Conservation (phyloP, 1,140 invertebrate genomes). For the Hycleus cichorii region DNA sequence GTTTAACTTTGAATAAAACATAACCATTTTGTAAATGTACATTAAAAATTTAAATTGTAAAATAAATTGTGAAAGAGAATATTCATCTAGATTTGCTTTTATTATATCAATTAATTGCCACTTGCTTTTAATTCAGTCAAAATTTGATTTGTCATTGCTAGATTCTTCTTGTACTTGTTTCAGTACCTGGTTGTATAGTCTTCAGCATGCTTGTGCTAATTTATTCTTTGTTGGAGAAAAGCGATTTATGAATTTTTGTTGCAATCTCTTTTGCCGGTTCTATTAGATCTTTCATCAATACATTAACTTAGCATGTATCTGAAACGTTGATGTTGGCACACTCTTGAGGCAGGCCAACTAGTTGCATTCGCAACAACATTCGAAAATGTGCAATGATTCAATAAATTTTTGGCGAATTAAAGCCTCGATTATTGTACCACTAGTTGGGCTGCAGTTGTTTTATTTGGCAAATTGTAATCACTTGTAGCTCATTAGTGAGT, state of each 20-base stretch:
- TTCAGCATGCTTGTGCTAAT: constrained; percentile 57
- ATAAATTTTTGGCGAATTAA: no score
- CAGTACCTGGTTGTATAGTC: constrained; percentile 84
- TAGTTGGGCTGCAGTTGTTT: no score
- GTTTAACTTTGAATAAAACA: background rate
- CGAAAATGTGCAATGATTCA: no score
- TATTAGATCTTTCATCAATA: no score
- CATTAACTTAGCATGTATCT: no score
- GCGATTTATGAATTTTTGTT: constrained; percentile 64
- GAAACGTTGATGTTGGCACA: constrained; percentile 84
- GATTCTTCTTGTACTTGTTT: constrained; percentile 57
- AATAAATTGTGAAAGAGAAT: background rate
- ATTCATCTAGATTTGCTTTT: constrained; percentile 1
- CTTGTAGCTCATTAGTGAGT: no score
- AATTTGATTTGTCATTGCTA: constrained; percentile 66
- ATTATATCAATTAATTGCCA: constrained; percentile 54
- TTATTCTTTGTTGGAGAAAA: constrained; percentile 61
- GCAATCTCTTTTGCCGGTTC: constrained; percentile 80
- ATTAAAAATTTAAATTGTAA: constrained; percentile 7
- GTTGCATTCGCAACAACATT: constrained; percentile 22
- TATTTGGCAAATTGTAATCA: no score
- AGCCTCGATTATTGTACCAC: no score
- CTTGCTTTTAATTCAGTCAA: constrained; percentile 60
- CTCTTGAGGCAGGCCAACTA: constrained; percentile 43
- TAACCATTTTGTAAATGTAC: background rate